A percentile compares a stretch with the other conserved stretches of the same genome.
These are phyloP conservation scores for Hetaerina titia DNA, from an alignment of 2,888 invertebrate genomes.

Conservation along the genomic window DNA sequence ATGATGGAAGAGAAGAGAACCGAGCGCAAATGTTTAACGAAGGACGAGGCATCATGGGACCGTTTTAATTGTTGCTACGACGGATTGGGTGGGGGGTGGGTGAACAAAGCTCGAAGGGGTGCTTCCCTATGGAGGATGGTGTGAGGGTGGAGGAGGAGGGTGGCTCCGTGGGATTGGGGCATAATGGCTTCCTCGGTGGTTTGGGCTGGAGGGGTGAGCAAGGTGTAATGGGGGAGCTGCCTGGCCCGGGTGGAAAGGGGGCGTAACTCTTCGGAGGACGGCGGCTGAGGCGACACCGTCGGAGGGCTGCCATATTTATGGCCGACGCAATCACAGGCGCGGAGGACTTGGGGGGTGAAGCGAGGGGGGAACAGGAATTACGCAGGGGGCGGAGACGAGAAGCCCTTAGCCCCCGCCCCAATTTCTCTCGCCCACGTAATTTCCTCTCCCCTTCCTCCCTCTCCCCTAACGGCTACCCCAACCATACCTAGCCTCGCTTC, in stretches of 20 bases:
- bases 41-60: slow-evolving; percentile 1
- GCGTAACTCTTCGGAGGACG: not conserved
- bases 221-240: not conserved
- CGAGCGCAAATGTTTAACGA: slow-evolving; percentile 47
- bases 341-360: not conserved
- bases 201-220: not conserved
- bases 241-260: not conserved
- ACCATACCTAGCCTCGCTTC: too few species aligned
- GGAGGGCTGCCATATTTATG: slow-evolving; percentile 60
- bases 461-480: too few species aligned
- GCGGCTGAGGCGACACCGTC: not conserved
- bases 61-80: slow-evolving; percentile 43
- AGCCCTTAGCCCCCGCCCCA: slow-evolving; percentile 6
- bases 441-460: not conserved
- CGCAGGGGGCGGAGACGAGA: slow-evolving; percentile 11
- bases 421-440: slow-evolving; percentile 25
- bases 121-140: not conserved
- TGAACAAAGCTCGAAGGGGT: not conserved
- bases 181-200: not conserved
- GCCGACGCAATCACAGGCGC: slow-evolving; percentile 32
- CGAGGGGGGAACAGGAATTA: not conserved
- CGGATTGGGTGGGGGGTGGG: not conserved
- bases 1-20: not conserved
- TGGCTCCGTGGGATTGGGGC: not conserved
- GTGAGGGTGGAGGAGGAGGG: not conserved